Evolutionary conservation across 2,888 invertebrate species (phyloP).

Genomic region (Malachius bipustulatus): DNA sequence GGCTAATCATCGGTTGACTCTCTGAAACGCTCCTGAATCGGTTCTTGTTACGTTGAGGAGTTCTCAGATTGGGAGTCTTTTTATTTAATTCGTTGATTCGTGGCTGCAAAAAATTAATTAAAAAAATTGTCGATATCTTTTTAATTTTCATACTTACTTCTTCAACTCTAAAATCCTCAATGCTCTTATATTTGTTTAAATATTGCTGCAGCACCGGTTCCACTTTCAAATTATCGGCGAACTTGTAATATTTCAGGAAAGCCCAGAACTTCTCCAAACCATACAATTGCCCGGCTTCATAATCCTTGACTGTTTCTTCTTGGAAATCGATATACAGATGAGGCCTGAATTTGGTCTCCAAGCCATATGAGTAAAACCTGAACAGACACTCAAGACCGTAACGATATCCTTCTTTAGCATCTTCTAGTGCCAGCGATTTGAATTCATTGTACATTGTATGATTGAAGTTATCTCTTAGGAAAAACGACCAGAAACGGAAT

Average conservation of each 20-base stretch:
- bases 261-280: conserved; percentile 99
- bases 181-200: conserved; percentile 68
- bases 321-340: conserved; percentile 94
- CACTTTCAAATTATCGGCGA: conserved; percentile 61
- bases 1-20: conserved; percentile 34
- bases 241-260: conserved; percentile 91
- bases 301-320: conserved; percentile 79
- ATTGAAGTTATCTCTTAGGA: conserved; percentile 95
- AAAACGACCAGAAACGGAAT: conserved; percentile 99
- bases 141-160: conserved; percentile 41
- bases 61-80: conserved; percentile 27
- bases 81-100: background rate
- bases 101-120: background rate
- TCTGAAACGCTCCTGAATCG: conserved; percentile 60
- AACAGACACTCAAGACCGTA: conserved; percentile 80
- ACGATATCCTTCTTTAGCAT: conserved; percentile 81
- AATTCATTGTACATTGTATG: conserved; percentile 97
- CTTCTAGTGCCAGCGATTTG: conserved; percentile 81
- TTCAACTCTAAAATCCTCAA: conserved; percentile 79
- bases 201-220: conserved; percentile 60
- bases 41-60: conserved; percentile 45
- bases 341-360: conserved; percentile 92
- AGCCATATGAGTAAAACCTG: conserved; percentile 95
- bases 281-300: conserved; percentile 87
- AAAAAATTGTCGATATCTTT: background rate